phyloP scores from a whole-genome alignment of 2,888 invertebrate genomes.

The Spatulosminthurus flaviceps region DNA sequence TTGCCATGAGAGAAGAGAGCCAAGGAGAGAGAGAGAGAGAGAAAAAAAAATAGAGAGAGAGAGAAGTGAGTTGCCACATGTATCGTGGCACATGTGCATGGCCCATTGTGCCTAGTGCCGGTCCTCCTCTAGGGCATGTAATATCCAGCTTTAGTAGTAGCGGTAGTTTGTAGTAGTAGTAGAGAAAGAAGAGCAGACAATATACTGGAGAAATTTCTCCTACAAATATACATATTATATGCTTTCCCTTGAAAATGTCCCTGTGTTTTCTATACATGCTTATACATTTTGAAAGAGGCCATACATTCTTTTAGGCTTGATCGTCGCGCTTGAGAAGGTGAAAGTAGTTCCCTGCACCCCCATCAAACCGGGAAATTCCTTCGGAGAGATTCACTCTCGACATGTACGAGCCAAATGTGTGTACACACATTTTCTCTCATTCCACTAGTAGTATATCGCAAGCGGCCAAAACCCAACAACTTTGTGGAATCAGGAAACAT shows the following conservation, averaged over 20 bases:
- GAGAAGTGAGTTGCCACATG: conserved; percentile 18
- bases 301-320: neutral
- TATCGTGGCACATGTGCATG: conserved; percentile 14
- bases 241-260: too few species aligned
- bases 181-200: too few species aligned
- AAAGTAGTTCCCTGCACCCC: conserved; percentile 3
- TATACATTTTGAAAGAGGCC: neutral
- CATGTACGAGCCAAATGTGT: neutral
- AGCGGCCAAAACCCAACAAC: neutral
- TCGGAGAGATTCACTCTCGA: neutral
- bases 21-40: too few species aligned
- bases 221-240: too few species aligned
- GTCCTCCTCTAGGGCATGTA: conserved; percentile 6
- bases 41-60: too few species aligned
- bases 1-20: neutral
- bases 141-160: neutral
- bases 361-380: neutral
- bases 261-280: too few species aligned
- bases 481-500: too few species aligned
- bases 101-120: conserved; percentile 10
- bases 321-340: neutral
- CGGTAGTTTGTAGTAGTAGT: too few species aligned
- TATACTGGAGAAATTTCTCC: too few species aligned
- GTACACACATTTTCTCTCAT: neutral
- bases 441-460: neutral